These are phyloP conservation scores for Hipparchia sbordonii DNA, from an alignment of 2,888 invertebrate genomes.

Conservation along the genomic window DNA sequence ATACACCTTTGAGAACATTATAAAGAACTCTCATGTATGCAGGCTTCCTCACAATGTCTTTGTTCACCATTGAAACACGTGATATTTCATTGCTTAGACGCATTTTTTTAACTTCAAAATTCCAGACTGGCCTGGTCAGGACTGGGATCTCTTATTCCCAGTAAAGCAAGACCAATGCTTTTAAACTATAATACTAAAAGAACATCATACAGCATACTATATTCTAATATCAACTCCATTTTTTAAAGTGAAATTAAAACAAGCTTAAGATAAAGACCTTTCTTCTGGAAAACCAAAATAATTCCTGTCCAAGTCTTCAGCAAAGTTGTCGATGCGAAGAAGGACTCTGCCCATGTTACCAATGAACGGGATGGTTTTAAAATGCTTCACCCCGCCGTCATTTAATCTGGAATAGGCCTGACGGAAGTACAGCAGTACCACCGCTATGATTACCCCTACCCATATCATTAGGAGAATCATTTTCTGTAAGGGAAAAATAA, in stretches of 20 bases:
- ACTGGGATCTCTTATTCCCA: too few species aligned
- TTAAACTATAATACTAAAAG: too few species aligned
- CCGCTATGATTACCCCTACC: conserved; percentile 43
- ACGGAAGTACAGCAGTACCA: conserved; percentile 46
- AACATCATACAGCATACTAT: too few species aligned
- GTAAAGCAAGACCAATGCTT: too few species aligned
- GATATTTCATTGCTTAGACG: too few species aligned
- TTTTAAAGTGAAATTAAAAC: not conserved
- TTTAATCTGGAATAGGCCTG: conserved; percentile 48
- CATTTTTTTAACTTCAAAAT: too few species aligned
- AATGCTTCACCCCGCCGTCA: conserved; percentile 47
- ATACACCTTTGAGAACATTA: too few species aligned
- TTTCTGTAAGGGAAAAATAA: conserved; percentile 15
- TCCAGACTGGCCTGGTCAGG: too few species aligned
- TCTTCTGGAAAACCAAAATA: conserved; percentile 49
- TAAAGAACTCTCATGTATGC: too few species aligned
- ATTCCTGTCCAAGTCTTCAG: conserved; percentile 39
- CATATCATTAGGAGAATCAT: conserved; percentile 42
- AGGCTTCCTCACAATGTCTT: too few species aligned
- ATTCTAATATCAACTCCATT: too few species aligned
- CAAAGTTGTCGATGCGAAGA: conserved; percentile 45
- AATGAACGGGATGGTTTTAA: conserved; percentile 45
- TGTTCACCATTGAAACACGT: too few species aligned
- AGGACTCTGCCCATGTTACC: conserved; percentile 44
- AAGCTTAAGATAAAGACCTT: conserved; percentile 43